Percentiles rank a stretch among this genome's conserved stretches.
These are phyloP conservation scores for Drosophila busckii DNA, from an alignment of 1,140 invertebrate genomes.

Conservation along the genomic window DNA sequence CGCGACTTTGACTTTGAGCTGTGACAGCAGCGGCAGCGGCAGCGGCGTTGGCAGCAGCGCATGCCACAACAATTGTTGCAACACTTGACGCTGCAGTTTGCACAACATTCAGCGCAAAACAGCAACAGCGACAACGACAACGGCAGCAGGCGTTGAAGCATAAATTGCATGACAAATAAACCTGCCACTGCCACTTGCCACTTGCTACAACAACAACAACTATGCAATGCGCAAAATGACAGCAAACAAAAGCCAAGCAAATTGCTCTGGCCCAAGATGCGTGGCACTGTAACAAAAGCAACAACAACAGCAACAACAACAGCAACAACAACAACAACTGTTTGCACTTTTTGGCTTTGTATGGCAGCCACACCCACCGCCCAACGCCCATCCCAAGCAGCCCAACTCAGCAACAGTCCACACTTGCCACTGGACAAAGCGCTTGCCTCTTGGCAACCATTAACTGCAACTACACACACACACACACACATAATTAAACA, in stretches of 20 bases:
- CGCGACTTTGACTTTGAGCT: constrained; percentile 1
- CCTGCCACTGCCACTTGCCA: constrained; percentile 6
- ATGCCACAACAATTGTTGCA: constrained; percentile 32
- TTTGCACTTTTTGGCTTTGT: too few relatives aligned
- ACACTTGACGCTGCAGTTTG: constrained; percentile 35
- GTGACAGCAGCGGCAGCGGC: constrained; percentile 5
- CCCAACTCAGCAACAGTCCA: too few relatives aligned
- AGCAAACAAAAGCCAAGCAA: constrained; percentile 18
- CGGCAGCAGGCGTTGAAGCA: constrained; percentile 34
- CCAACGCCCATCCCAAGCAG: too few relatives aligned
- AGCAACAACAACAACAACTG: constrained; percentile 1
- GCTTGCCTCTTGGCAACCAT: too few relatives aligned
- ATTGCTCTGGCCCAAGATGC: constrained; percentile 14
- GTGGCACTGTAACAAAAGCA: background rate
- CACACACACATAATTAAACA: too few relatives aligned
- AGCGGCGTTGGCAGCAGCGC: too few relatives aligned
- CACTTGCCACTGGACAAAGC: too few relatives aligned
- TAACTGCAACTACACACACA: too few relatives aligned
- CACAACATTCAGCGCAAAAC: constrained; percentile 26
- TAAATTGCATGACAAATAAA: constrained; percentile 42
- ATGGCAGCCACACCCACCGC: too few relatives aligned
- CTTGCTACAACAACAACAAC: constrained; percentile 9
- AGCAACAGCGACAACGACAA: constrained; percentile 2
- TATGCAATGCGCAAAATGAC: background rate
- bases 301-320: background rate